Evolutionary conservation across 2,888 invertebrate genomes (phyloP).

Genomic region (Xanthia icteritia): DNA sequence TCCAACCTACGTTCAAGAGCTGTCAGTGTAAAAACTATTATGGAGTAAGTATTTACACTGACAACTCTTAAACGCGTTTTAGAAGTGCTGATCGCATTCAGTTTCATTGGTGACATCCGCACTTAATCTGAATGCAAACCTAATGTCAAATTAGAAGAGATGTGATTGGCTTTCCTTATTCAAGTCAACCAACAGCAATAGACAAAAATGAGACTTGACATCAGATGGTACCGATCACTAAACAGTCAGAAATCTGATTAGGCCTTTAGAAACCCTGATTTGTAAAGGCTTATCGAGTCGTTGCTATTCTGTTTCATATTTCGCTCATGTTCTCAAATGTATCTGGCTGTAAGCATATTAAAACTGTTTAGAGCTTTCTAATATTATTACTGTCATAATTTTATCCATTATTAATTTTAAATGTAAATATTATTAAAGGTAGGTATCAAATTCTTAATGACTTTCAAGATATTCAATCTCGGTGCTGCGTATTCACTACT

Average conservation of each 20-base stretch:
- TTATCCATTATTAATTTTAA: slow-evolving; percentile 18
- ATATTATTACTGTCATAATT: slow-evolving; percentile 17
- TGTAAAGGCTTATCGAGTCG: not conserved
- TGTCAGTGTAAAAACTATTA: too few relatives aligned
- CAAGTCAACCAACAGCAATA: not conserved
- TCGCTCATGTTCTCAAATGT: not conserved
- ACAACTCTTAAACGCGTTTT: too few relatives aligned
- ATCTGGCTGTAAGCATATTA: not conserved
- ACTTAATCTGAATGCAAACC: not conserved
- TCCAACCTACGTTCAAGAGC: too few relatives aligned
- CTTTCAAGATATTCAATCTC: slow-evolving; percentile 58
- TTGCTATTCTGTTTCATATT: not conserved
- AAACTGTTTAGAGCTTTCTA: slow-evolving; percentile 45
- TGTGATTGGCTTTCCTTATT: slow-evolving; percentile 14
- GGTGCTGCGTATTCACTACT: slow-evolving; percentile 62
- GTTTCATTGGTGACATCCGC: too few relatives aligned
- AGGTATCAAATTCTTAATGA: slow-evolving; percentile 34
- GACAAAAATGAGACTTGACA: slow-evolving; percentile 6
- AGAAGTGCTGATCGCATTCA: too few relatives aligned
- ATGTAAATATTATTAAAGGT: slow-evolving; percentile 46
- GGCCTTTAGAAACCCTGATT: not conserved
- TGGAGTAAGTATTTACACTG: too few relatives aligned
- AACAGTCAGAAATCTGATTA: not conserved
- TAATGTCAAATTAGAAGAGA: not conserved
- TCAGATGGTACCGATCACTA: not conserved